phyloP scores from a whole-genome alignment of 2,113 vertebrate species.

The western clawed frog (Xenopus tropicalis) region DNA sequence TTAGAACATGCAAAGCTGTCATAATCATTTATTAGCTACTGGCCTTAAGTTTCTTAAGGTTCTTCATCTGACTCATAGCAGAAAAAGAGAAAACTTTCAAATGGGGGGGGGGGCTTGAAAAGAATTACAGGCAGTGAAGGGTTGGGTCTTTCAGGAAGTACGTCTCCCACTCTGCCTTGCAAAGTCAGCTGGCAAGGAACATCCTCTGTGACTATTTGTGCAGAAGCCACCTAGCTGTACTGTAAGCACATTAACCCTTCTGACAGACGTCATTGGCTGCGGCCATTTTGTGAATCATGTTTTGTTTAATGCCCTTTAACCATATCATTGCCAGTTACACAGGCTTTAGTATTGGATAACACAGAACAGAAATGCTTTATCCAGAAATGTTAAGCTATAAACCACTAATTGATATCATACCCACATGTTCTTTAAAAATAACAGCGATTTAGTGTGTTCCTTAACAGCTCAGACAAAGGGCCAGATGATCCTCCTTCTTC shows the following conservation, averaged over 20 bases:
- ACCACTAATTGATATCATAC: no score
- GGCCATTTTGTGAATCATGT: conserved; percentile 41
- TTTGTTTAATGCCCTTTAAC: conserved; percentile 22
- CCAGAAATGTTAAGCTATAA: no score
- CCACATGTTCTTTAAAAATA: no score
- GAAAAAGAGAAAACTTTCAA: neutral
- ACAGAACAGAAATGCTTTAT: no score
- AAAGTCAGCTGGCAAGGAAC: conserved; percentile 32
- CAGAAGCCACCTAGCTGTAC: conserved; percentile 44
- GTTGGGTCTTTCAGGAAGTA: conserved; percentile 27
- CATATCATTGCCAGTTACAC: neutral
- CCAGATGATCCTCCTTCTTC: no score
- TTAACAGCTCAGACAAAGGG: no score
- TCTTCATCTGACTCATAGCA: conserved; percentile 5
- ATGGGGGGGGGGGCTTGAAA: neutral
- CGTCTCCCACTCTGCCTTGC: conserved; percentile 25
- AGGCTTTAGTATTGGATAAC: no score
- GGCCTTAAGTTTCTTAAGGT: no score
- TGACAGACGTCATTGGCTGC: conserved; percentile 41
- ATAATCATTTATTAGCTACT: no score
- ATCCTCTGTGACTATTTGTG: conserved; percentile 44
- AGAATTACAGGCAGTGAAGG: conserved; percentile 4
- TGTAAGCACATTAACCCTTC: conserved; percentile 45
- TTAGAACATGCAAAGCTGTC: no score
- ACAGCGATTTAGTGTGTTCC: no score